Evolutionary conservation across 2,888 invertebrate genomes (phyloP).

Genomic region (Ferrisia virgata): DNA sequence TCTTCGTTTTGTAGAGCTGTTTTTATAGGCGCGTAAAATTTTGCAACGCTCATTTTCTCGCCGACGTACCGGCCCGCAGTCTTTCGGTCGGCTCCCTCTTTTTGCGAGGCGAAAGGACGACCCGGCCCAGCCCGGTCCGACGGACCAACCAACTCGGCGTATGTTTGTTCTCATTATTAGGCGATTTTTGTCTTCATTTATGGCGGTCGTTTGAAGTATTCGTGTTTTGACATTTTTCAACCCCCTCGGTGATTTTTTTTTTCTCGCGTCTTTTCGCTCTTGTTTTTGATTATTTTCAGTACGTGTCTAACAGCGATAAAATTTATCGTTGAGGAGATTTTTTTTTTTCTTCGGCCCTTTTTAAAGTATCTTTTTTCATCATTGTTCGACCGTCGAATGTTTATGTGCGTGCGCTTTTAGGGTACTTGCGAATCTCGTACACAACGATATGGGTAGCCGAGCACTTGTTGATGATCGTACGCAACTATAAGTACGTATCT

Average conservation of each 20-base stretch:
- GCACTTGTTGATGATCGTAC: no score
- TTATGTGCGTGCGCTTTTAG: not conserved
- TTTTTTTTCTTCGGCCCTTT: not conserved
- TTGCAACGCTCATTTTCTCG: slow-evolving; percentile 37
- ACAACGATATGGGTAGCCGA: no score
- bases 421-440: no score
- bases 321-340: not conserved
- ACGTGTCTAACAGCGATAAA: not conserved
- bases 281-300: no score
- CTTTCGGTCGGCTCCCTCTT: not conserved
- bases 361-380: not conserved
- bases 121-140: no score
- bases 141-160: not conserved
- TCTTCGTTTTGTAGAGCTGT: slow-evolving; percentile 38
- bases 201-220: not conserved
- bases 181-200: slow-evolving; percentile 41
- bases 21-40: slow-evolving; percentile 46
- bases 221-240: not conserved
- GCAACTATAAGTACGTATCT: no score
- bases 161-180: slow-evolving; percentile 37
- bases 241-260: not conserved
- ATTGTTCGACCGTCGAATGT: not conserved
- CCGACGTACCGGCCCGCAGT: no score
- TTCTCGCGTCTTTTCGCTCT: not conserved
- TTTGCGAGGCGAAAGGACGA: no score